Base-by-base conservation (phyloP, 2,888 invertebrate genomes). In the Orthosia gracilis region DNA sequence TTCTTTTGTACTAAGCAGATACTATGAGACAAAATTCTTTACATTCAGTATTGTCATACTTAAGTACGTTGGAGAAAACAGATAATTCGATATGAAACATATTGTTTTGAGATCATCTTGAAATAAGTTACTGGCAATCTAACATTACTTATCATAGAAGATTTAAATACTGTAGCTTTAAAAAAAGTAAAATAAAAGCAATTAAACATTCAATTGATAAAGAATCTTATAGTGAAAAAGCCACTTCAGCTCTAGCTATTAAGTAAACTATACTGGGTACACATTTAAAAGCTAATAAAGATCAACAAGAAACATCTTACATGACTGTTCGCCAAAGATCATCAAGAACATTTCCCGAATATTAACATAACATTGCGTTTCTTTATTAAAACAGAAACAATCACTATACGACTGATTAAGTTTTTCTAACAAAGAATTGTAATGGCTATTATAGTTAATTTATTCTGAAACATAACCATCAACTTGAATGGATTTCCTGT, bases 381-480 rank as follows among this genome's bases (percentile, higher is more conserved):
- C 26, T 59, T 50, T 45, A 81, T n/a, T 62, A n/a, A 70, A 61
- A 66, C 57, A 63, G 13, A 74, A 67, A 23, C 0, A 57, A 65
- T 23, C 4, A 62, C 31, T 76, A 57, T 7, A 77, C 17, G 50
- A 47, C 49, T 58, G 65, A 63, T 73, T 50, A 64, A 52, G 12
- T 71, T 79, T 68, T 76, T 59, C n/a, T 40, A 59, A 82, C 83
- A 82, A 79, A 82, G 70, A 70, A 69, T 63, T 55, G 9, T 73
- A 69, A 65, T 17, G 9, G 4, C 49, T 31, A 52, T 49, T 62
- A 69, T 4, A 40, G 15, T 18, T 76, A 69, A 82, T 80, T 83
- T 69, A 80, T 80, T 69, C 80, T n/a, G 31, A 12, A 76, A 67
- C 11, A 50, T 54, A 59, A 76, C 69, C 54, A 64, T 71, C 72